Percentiles rank a stretch among this genome's conserved stretches.
phyloP scores from a whole-genome alignment of 1,140 invertebrate genomes.

The Neuroterus valhalla region DNA sequence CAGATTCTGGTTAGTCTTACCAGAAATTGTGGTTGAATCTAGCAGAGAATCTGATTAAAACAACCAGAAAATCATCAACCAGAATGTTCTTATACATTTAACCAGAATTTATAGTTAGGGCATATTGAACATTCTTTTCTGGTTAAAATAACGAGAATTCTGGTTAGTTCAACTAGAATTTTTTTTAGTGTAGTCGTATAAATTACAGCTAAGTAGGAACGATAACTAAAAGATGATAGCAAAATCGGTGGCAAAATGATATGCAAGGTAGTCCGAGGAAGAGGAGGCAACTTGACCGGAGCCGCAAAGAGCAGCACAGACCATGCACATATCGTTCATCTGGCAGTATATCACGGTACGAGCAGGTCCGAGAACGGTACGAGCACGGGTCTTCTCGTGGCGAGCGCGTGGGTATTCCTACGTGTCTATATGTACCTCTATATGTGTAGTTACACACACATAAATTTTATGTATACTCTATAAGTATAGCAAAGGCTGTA shows the following conservation, averaged over 20 bases:
- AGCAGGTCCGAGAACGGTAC: slow-evolving; percentile 31
- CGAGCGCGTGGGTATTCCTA: slow-evolving; percentile 31
- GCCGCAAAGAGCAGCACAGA: slow-evolving; percentile 36
- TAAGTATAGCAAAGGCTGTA: slow-evolving; percentile 29
- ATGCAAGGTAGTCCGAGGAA: slow-evolving; percentile 41
- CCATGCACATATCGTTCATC: slow-evolving; percentile 66
- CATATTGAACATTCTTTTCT: too few species aligned
- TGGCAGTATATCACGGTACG: slow-evolving; percentile 67
- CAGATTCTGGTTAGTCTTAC: too few species aligned
- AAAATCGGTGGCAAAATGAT: slow-evolving; percentile 30
- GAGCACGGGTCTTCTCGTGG: slow-evolving; percentile 32
- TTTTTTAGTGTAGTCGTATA: slow-evolving; percentile 10
- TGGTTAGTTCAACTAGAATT: too few species aligned
- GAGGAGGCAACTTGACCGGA: slow-evolving; percentile 31
- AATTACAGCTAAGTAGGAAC: slow-evolving; percentile 5
- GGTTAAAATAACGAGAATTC: too few species aligned
- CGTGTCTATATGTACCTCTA: slow-evolving; percentile 3
- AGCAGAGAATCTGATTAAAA: too few species aligned
- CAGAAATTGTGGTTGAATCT: too few species aligned
- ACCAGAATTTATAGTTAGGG: too few species aligned
- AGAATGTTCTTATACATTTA: too few species aligned
- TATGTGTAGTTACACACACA: not conserved
- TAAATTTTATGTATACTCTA: not conserved
- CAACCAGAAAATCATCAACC: too few species aligned
- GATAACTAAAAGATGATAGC: slow-evolving; percentile 27